Evolutionary conservation across 2,888 invertebrate species (phyloP).

Genomic region (Ptychoptera albimana): DNA sequence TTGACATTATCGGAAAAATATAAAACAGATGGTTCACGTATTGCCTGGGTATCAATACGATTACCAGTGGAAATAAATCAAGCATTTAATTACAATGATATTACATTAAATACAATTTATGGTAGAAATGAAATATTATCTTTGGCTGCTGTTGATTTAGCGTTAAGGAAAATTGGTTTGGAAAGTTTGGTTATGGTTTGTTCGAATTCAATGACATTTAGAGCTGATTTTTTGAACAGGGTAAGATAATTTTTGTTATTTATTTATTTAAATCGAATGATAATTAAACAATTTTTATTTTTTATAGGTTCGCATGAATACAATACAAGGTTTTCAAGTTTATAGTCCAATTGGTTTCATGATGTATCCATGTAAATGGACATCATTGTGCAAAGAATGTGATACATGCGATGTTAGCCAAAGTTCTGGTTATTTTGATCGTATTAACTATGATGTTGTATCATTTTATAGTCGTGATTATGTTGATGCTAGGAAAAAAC

Average conservation of each 20-base stretch:
- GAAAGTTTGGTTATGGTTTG: slow-evolving; percentile 58
- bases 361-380: slow-evolving; percentile 53
- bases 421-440: slow-evolving; percentile 64
- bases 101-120: slow-evolving; percentile 26
- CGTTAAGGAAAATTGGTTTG: slow-evolving; percentile 48
- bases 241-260: slow-evolving; percentile 29
- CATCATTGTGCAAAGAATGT: slow-evolving; percentile 39
- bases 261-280: background rate
- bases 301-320: slow-evolving; percentile 80
- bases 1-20: slow-evolving; percentile 45
- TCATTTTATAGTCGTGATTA: slow-evolving; percentile 78
- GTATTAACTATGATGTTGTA: slow-evolving; percentile 51
- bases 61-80: slow-evolving; percentile 30
- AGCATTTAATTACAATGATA: slow-evolving; percentile 13
- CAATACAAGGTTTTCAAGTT: slow-evolving; percentile 73
- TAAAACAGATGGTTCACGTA: slow-evolving; percentile 46
- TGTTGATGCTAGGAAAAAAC: slow-evolving; percentile 44
- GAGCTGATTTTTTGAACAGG: slow-evolving; percentile 77
- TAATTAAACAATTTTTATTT: slow-evolving; percentile 1
- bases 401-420: slow-evolving; percentile 50
- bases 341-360: slow-evolving; percentile 85
- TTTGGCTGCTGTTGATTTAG: slow-evolving; percentile 45
- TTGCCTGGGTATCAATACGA: slow-evolving; percentile 54
- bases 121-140: slow-evolving; percentile 27
- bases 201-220: slow-evolving; percentile 50